Base-by-base conservation (phyloP, 2,797 vertebrate species). In the Lateolabrax maculatus region DNA sequence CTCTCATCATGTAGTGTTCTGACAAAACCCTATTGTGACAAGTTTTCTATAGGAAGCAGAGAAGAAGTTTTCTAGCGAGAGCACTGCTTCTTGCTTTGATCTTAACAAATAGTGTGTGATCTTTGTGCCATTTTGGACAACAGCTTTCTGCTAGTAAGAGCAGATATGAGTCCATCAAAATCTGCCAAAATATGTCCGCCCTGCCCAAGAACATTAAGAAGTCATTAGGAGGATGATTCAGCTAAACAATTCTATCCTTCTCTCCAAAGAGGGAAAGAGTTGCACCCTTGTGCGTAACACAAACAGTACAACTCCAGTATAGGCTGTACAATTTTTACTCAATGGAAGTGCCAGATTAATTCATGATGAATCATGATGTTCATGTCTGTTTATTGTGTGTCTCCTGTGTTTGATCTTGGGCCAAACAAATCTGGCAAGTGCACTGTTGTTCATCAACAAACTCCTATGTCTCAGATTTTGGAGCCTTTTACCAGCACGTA, bases 121-220 rank as follows among this genome's bases (percentile, higher is more conserved):
- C 46, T 36, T 44, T 58, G 55, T 75, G 68, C 64, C 60, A 60
- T 77, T 73, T 67, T 55, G 41, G 76, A 68, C 63, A 80, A 70
- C 73, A 79, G 64, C 44, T 74, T 75, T 80, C 81, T 62, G 51
- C 75, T 74, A 57, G 39, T 27, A 65, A 55, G 31, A 27, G 29
- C 56, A 46, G 52, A 67, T 31, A 23, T 41, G 21, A 77, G 53
- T 75, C 75, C 49, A 71, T 86, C 81, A 72, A 53, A 75, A 87
- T 67, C 58, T 0, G 16, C 51, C 69, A 61, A 70, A 82, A 71
- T 75, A 44, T 25, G 66, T 55, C 52, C 29, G 9, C 44, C 44
- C 53, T 77, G 61, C 36, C 68, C 68, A 76, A 67, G 41, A 84
- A 77, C 57, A 80, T 78, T 71, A 82, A 56, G 65, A 79, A 75